phyloP scores from a whole-genome alignment of 2,797 vertebrate genomes.

The Rhinophrynus dorsalis region DNA sequence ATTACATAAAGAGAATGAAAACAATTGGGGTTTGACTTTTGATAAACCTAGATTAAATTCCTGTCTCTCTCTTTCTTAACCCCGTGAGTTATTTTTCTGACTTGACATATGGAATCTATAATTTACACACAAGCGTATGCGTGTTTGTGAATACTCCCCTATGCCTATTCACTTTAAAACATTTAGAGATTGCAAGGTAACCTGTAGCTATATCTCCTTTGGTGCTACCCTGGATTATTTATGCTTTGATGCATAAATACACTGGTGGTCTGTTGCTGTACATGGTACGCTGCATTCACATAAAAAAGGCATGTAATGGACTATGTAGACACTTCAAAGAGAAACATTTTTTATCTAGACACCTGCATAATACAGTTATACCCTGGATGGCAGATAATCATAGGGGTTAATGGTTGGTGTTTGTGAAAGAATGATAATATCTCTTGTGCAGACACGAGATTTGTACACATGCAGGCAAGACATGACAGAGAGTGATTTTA shows the following conservation, averaged over 20 bases:
- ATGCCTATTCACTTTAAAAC: background rate
- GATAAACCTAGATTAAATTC: too few species aligned
- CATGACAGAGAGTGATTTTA: too few species aligned
- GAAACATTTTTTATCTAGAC: background rate
- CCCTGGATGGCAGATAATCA: background rate
- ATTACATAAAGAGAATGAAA: too few species aligned
- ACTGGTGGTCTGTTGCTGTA: background rate
- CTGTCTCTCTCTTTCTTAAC: too few species aligned
- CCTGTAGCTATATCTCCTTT: background rate
- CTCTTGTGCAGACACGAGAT: background rate
- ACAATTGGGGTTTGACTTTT: too few species aligned
- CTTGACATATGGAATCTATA: too few species aligned
- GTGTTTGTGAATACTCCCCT: background rate
- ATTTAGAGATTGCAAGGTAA: background rate
- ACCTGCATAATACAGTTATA: background rate
- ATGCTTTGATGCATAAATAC: background rate
- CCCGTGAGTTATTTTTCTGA: too few species aligned
- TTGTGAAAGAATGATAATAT: background rate
- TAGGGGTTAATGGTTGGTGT: background rate
- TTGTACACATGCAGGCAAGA: too few species aligned
- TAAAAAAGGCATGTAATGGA: background rate
- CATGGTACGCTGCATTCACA: background rate
- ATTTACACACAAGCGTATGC: too few species aligned
- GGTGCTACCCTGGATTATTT: background rate
- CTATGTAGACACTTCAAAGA: background rate